Percentiles rank a stretch among this genome's conserved stretches.
These are phyloP conservation scores for Strigamia transsilvanica DNA, from an alignment of 2,888 invertebrate genomes.

Conservation along the genomic window DNA sequence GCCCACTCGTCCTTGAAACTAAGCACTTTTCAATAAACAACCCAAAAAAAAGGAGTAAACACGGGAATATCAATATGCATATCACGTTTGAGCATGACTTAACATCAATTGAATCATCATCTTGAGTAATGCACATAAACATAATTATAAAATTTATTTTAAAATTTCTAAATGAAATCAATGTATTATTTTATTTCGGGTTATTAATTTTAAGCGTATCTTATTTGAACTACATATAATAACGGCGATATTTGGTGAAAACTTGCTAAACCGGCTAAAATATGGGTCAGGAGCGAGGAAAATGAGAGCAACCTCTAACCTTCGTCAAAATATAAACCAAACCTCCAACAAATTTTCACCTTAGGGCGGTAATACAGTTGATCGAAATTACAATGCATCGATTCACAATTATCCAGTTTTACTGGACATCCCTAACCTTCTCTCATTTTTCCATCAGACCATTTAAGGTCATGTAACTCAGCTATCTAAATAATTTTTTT, in stretches of 20 bases:
- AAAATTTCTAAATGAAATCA: too few relatives aligned
- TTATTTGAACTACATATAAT: too few relatives aligned
- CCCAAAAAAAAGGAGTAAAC: not conserved
- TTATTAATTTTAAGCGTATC: too few relatives aligned
- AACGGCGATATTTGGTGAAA: not conserved
- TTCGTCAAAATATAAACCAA: constrained; percentile 1
- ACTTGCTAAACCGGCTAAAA: constrained; percentile 21
- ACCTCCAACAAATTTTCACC: not conserved
- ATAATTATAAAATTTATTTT: too few relatives aligned
- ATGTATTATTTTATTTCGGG: too few relatives aligned
- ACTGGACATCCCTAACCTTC: not conserved
- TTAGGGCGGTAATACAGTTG: not conserved
- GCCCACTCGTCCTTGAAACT: not conserved
- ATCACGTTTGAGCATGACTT: not conserved
- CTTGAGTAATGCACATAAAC: not conserved
- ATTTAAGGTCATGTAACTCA: not conserved
- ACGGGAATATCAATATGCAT: not conserved
- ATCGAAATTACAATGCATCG: not conserved
- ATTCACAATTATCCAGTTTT: not conserved
- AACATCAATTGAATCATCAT: constrained; percentile 13
- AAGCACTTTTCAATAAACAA: not conserved
- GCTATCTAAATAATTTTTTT: not conserved
- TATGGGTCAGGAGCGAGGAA: constrained; percentile 30
- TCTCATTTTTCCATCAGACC: not conserved
- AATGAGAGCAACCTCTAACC: constrained; percentile 5